phyloP scores from a whole-genome alignment of 2,888 invertebrate genomes.

The Eupithecia insigniata region DNA sequence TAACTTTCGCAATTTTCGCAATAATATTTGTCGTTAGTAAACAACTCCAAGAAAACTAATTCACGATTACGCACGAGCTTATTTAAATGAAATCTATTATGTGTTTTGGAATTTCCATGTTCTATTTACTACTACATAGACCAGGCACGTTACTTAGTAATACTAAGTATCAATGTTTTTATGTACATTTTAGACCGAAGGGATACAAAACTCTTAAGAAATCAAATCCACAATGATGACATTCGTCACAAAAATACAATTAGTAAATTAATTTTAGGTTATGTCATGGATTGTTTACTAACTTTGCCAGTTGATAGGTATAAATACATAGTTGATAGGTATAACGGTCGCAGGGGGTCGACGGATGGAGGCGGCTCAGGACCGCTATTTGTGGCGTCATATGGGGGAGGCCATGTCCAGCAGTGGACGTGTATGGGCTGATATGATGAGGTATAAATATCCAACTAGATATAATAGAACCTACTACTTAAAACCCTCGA shows the following conservation, averaged over 20 bases:
- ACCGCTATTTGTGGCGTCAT: too few relatives aligned
- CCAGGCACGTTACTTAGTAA: neutral
- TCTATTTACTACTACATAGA: neutral
- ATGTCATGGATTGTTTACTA: neutral
- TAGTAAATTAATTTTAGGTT: neutral
- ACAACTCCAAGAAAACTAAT: slow-evolving; percentile 8
- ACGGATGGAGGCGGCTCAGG: too few relatives aligned
- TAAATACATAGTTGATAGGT: too few relatives aligned
- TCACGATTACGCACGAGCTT: neutral
- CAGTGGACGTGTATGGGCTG: too few relatives aligned
- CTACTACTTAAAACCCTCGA: too few relatives aligned
- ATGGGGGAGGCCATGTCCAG: too few relatives aligned
- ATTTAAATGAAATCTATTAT: neutral
- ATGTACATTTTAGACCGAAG: neutral
- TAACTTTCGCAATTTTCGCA: neutral
- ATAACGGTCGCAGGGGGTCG: too few relatives aligned
- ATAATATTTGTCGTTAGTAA: neutral
- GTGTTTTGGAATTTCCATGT: neutral
- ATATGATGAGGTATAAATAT: too few relatives aligned
- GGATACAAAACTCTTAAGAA: neutral
- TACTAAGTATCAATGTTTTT: neutral
- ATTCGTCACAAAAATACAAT: neutral
- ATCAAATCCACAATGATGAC: neutral
- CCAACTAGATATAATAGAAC: too few relatives aligned
- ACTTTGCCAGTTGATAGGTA: neutral